Percentiles rank a stretch among this genome's conserved stretches.
Conservation (phyloP, 1,140 invertebrate species). For the Calycopis cecrops region DNA sequence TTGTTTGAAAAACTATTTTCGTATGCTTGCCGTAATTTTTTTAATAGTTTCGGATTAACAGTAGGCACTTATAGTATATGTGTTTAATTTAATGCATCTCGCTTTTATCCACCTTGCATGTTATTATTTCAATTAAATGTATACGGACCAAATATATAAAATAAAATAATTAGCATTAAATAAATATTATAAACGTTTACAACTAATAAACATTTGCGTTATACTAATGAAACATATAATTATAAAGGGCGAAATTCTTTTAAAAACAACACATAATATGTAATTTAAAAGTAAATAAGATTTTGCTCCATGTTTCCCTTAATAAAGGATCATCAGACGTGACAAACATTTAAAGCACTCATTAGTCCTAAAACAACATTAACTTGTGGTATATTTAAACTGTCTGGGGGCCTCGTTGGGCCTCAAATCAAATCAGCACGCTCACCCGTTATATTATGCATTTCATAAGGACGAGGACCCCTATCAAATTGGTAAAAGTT, state of each 20-base stretch:
- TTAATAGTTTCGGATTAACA: no score
- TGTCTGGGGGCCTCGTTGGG: conserved; percentile 12
- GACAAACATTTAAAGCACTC: conserved; percentile 48
- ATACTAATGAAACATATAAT: conserved; percentile 3
- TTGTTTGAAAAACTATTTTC: no score
- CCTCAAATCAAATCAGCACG: conserved; percentile 31
- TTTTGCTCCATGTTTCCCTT: conserved; percentile 15
- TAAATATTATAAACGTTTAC: no score
- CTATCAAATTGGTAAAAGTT: neutral
- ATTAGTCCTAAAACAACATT: conserved; percentile 63
- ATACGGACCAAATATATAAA: no score
- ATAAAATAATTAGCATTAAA: no score
- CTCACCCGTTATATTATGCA: conserved; percentile 24
- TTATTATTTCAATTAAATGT: no score
- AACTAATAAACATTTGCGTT: neutral
- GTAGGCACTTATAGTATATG: no score
- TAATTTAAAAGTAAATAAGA: conserved; percentile 8
- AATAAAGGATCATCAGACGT: conserved; percentile 26
- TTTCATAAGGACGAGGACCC: conserved; percentile 11
- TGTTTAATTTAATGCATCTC: no score
- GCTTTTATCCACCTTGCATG: no score
- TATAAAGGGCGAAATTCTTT: conserved; percentile 8
- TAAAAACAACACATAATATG: conserved; percentile 7
- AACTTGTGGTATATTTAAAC: conserved; percentile 42
- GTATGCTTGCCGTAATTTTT: no score